Conservation (phyloP, 2,888 invertebrate species). For the Agrotis puta region DNA sequence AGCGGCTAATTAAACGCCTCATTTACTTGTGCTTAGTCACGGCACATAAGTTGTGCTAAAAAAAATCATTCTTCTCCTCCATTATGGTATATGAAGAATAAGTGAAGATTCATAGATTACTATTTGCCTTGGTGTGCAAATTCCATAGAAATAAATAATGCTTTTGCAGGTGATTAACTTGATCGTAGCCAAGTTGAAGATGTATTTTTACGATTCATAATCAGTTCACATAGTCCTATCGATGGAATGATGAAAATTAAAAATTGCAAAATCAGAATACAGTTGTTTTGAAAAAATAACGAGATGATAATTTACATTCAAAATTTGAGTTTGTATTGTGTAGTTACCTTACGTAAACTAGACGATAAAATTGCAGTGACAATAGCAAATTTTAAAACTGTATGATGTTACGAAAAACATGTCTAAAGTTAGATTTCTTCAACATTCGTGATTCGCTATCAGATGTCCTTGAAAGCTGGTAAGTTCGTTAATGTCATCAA, state of each 20-base stretch:
- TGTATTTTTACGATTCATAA: background rate
- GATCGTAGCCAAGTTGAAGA: background rate
- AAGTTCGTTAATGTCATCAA: constrained; percentile 37
- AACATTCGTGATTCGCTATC: constrained; percentile 33
- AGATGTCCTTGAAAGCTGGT: constrained; percentile 49
- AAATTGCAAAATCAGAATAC: background rate
- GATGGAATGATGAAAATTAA: background rate
- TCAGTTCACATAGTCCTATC: background rate
- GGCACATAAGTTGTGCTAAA: background rate
- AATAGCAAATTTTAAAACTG: constrained; percentile 29
- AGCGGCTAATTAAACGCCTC: background rate
- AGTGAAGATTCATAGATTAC: no score
- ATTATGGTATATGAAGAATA: no score
- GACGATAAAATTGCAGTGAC: constrained; percentile 20
- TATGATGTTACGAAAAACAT: constrained; percentile 21
- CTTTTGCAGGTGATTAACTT: no score
- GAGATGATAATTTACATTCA: background rate
- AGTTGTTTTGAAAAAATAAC: background rate
- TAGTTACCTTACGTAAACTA: background rate
- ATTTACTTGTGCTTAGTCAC: background rate
- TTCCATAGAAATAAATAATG: no score
- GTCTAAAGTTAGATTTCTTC: constrained; percentile 34
- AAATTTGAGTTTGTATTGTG: background rate
- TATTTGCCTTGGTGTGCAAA: no score
- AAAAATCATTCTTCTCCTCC: background rate